Evolutionary conservation across 35 echinoderm and acorn worm species (phyloP), one percentile per base, ranked within the genome.

Genomic region (Anneissia japonica): DNA sequence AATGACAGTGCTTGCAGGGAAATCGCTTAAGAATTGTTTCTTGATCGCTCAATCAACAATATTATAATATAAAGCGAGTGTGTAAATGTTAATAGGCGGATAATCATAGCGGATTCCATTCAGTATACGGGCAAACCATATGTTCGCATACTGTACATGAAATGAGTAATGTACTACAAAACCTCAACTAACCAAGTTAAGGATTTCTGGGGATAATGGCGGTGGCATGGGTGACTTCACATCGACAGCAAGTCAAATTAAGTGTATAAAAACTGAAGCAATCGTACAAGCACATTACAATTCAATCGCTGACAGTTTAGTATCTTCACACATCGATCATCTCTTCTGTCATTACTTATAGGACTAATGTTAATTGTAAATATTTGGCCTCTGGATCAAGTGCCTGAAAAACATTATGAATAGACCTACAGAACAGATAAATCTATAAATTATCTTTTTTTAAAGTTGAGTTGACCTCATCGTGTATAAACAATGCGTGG

Each of bases 11-110:
- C 40, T 43, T 64, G 51, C 51, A 64, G 51, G 51, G 9, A 64
- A 64, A 64, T 64, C 51, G 51, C 51, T 64, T 64, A 64, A 64
- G 51, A 64, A 64, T 64, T 16, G 51, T 64, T 64, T 64, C 51
- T 64, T 64, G 51, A 64, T 64, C 51, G 51, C 51, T 64, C 51
- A 64, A 64, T 64, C 51, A 64, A 64, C 51, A 64, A 64, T 64
- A 64, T 64, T 64, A 64, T 6, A 64, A 64, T 64, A 64, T 64
- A 64, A 64, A 64, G 19, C 51, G 9, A 64, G 51, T 23, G n/a
- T n/a, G 51, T 64, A 64, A 64, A 64, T 64, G 51, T 64, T 64
- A 64, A 64, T 64, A 64, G 51, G 9, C 19, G 19, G 7, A 64
- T 64, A 64, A 64, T 64, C 51, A 64, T 64, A 12, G 5, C 51